Base-by-base conservation (phyloP, 2,888 invertebrate species). In the Lochmaea capreae region DNA sequence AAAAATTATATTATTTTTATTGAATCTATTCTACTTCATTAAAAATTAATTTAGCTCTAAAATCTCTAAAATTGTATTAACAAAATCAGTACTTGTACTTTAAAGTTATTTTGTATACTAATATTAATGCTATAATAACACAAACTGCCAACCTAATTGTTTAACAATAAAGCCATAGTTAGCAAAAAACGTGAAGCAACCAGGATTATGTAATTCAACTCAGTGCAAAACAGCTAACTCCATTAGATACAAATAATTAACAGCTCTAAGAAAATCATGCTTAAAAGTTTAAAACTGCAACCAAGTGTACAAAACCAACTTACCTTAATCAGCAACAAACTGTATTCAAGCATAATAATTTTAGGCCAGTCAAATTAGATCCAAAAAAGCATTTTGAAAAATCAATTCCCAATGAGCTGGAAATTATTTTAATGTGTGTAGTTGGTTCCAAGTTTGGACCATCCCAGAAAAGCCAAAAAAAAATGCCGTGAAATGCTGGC, bases 151-250 rank as follows among this genome's bases (percentile, higher is more conserved):
- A 18, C 18, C 54, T 54, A 54, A 18, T 54, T 16, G 54, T 18
- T 54, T 18, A 54, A 54, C 16, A 54, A 54, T 54, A 54, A 54
- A 54, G 54, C 54, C 10, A 54, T 18, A 54, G 54, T 26, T 33
- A 59, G 59, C 26, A 59, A 59, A 59, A 59, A 4, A 63, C 62
- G 16, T 63, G 33, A 63, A 63, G 43, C 62, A 63, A 63, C 18
- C 43, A 63, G 43, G 62, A 43, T 42, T 63, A 63, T 54, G 16
- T 62, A 62, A 42, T 62, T n/a, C n/a, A 63, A 63, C 43, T 63
- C 16, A 63, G 16, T 43, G 62, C 62, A 63, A 63, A 63, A 63
- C 62, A 63, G 62, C 62, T 63, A 63, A 63, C 62, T 63, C 62
- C 62, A 63, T 59, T 33, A 43, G 62, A 63, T 18, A 43, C 42